Percentiles rank a stretch among this genome's conserved stretches.
These are phyloP conservation scores for Heptranchias perlo DNA, from an alignment of 2,113 vertebrate species.

Conservation along the genomic window DNA sequence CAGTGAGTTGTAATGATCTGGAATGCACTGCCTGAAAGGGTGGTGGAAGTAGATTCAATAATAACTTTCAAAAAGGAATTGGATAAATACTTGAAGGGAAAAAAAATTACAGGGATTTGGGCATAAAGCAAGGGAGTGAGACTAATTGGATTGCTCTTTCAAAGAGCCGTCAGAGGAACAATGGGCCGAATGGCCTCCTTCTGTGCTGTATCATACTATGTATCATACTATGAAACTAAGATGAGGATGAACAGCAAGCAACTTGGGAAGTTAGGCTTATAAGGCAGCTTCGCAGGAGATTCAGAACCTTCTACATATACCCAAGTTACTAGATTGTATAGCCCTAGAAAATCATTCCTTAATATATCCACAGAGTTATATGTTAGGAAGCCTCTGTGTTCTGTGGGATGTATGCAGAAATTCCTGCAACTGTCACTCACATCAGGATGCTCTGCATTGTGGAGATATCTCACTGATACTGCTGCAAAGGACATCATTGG, in stretches of 20 bases:
- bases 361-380: background rate
- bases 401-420: background rate
- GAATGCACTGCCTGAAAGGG: too few species aligned
- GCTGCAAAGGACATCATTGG: background rate
- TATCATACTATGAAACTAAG: too few species aligned
- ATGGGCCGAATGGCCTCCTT: too few species aligned
- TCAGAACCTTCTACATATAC: background rate
- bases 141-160: too few species aligned
- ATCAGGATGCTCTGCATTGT: background rate
- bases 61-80: too few species aligned
- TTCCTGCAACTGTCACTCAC: background rate
- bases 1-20: too few species aligned
- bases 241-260: background rate
- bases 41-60: too few species aligned
- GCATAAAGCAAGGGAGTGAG: too few species aligned
- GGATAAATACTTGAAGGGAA: too few species aligned
- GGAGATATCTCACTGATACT: background rate
- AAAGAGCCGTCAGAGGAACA: too few species aligned
- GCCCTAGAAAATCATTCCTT: background rate
- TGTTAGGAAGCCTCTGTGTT: background rate
- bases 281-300: background rate
- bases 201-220: too few species aligned
- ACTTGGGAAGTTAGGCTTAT: background rate
- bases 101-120: too few species aligned
- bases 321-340: background rate